phyloP scores from a whole-genome alignment of 2,797 vertebrate species.

The Chrosomus eos region DNA sequence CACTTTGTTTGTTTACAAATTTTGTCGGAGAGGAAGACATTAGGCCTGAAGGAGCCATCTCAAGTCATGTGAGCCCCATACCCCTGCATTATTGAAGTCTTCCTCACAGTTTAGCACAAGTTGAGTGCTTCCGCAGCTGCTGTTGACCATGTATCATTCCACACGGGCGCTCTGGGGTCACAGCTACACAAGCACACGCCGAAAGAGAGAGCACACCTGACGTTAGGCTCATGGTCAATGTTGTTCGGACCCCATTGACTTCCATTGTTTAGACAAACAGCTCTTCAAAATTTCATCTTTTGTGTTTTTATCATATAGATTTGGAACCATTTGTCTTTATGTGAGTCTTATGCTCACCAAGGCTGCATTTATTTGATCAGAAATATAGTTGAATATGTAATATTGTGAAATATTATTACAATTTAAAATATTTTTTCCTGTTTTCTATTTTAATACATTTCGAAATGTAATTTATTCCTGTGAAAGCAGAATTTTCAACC shows the following conservation, averaged over 20 bases:
- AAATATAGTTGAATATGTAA: background rate
- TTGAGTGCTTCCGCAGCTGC: slow-evolving; percentile 64
- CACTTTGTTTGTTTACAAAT: slow-evolving; percentile 25
- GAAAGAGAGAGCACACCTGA: slow-evolving; percentile 5
- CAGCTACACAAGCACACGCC: background rate
- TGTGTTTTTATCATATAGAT: background rate
- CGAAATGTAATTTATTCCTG: background rate
- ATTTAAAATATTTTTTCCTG: background rate
- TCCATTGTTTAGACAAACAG: background rate
- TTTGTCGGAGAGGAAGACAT: slow-evolving; percentile 24
- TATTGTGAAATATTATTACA: background rate
- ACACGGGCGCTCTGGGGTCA: slow-evolving; percentile 54
- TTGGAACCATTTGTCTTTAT: background rate
- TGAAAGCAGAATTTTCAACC: background rate
- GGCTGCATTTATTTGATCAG: background rate
- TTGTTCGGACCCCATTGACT: background rate
- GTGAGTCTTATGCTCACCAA: background rate
- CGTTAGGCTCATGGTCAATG: background rate
- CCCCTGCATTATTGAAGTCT: slow-evolving; percentile 66
- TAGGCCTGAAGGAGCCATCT: slow-evolving; percentile 26
- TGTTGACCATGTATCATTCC: slow-evolving; percentile 64
- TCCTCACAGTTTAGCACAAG: slow-evolving; percentile 66
- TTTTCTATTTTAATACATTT: background rate
- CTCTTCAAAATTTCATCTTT: background rate
- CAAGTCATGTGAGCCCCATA: slow-evolving; percentile 26